phyloP scores from a whole-genome alignment of 2,113 vertebrate species.

The Oncorhynchus keta region DNA sequence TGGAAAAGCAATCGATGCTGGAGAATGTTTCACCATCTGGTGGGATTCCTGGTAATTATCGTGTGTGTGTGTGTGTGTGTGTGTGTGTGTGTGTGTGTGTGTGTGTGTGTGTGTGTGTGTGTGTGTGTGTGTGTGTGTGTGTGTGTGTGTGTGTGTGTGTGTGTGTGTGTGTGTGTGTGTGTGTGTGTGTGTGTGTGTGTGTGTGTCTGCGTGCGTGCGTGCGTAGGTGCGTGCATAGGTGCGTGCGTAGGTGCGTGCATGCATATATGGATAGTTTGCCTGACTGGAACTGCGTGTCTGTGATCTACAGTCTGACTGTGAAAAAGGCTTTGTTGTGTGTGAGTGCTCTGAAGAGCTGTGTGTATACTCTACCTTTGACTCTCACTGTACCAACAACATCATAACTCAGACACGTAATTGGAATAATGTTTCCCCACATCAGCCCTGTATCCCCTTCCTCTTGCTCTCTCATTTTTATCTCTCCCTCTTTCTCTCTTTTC shows the following conservation, averaged over 20 bases:
- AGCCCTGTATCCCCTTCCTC: conserved; percentile 10
- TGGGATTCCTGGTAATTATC: too few relatives aligned
- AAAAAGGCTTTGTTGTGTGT: conserved; percentile 38
- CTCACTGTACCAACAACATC: conserved; percentile 11
- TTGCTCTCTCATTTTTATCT: neutral
- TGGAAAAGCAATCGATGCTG: too few relatives aligned
- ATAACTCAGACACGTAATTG: conserved; percentile 17
- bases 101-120: too few relatives aligned
- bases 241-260: neutral
- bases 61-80: too few relatives aligned
- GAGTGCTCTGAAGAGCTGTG: conserved; percentile 47
- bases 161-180: too few relatives aligned
- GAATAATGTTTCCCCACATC: conserved; percentile 15
- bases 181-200: too few relatives aligned
- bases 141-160: too few relatives aligned
- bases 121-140: too few relatives aligned
- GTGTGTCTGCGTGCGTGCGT: too few relatives aligned
- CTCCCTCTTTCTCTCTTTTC: conserved; percentile 13
- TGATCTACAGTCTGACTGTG: conserved; percentile 23
- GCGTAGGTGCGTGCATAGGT: neutral
- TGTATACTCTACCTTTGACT: conserved; percentile 18
- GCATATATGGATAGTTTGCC: too few relatives aligned
- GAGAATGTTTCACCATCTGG: too few relatives aligned
- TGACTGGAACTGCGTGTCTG: neutral
- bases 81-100: too few relatives aligned